Base-by-base conservation (phyloP, 1,140 invertebrate species). In the Popillia japonica region DNA sequence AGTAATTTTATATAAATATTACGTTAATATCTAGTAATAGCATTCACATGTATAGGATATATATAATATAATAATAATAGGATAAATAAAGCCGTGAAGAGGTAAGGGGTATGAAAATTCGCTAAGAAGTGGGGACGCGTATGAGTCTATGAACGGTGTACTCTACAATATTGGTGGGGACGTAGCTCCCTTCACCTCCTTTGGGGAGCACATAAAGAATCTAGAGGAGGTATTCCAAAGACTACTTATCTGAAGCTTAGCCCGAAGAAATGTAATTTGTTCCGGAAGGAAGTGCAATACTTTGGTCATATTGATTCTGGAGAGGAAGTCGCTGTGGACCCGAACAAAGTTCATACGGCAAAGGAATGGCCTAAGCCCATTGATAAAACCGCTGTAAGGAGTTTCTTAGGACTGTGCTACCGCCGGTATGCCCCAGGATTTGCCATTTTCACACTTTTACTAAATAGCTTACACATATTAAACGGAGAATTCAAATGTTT, bases 341-440 rank as follows among this genome's bases (percentile, higher is more conserved):
- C 44, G 17, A n/a, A 11, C 1, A 48, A 48, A 11, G 4, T 48
- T 0, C 11, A 48, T 14, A n/a, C 10, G 11, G 44, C 4, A 14
- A 48, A 48, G 10, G 4, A 8, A 14, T 48, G 44, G 11, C 44
- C 11, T 4, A n/a, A 14, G 0, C 44, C 3, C 11, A 14, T 4
- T 10, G 11, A 48, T 11, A 48, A 48, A 11, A 0, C 7, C 8
- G 44, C 11, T 14, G 8, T 3, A 20, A 72, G n/a, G 20, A 78
- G 78, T 75, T 85, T 86, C 55, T 27, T 84, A 8, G 82, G 83
- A 20, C 75, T 85, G 9, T 82, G 83, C 59, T 86, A 84, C 68
- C 55, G 81, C 6, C 9, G 81, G 6, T 85, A 83, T 75, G 79
- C 84, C 3, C 22, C 64, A n/a, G 61, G 78, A 20, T 86, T 84